Evolutionary conservation across 1,140 invertebrate genomes (phyloP).

Genomic region (Diabrotica undecimpunctata): DNA sequence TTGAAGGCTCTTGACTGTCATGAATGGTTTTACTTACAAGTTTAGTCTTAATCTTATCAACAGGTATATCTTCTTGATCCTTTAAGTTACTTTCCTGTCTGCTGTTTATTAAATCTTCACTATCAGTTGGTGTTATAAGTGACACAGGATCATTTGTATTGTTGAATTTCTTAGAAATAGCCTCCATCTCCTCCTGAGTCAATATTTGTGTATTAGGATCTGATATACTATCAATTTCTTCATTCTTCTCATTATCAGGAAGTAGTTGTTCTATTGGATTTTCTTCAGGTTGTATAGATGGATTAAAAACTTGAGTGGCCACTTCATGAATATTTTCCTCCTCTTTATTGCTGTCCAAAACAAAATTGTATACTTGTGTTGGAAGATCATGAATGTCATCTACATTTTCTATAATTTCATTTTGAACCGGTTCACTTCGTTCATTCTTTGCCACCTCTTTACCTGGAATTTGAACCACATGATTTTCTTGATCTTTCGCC

Average conservation of each 20-base stretch:
- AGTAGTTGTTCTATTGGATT: not conserved
- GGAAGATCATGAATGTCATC: slow-evolving; percentile 19
- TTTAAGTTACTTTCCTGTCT: not conserved
- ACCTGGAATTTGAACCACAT: not conserved
- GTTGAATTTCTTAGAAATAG: not conserved
- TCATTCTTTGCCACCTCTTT: not conserved
- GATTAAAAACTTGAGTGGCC: slow-evolving; percentile 21
- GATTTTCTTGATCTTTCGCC: not conserved
- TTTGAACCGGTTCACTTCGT: not conserved
- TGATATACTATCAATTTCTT: not conserved
- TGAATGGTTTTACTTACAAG: not conserved
- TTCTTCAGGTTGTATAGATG: not conserved
- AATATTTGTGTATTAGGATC: slow-evolving; percentile 3
- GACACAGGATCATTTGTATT: not conserved
- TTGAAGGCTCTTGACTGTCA: slow-evolving; percentile 9
- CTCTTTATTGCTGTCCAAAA: not conserved
- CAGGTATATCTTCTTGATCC: not conserved
- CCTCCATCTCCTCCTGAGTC: slow-evolving; percentile 4
- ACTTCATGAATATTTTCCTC: slow-evolving; percentile 9
- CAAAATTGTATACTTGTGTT: not conserved
- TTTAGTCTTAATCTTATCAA: not conserved
- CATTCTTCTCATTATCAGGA: not conserved
- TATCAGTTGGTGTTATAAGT: too few species aligned
- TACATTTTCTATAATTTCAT: not conserved
- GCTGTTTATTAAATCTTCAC: too few species aligned